Conservation (phyloP, 2,797 vertebrate species). For the Sarcophilus harrisii region DNA sequence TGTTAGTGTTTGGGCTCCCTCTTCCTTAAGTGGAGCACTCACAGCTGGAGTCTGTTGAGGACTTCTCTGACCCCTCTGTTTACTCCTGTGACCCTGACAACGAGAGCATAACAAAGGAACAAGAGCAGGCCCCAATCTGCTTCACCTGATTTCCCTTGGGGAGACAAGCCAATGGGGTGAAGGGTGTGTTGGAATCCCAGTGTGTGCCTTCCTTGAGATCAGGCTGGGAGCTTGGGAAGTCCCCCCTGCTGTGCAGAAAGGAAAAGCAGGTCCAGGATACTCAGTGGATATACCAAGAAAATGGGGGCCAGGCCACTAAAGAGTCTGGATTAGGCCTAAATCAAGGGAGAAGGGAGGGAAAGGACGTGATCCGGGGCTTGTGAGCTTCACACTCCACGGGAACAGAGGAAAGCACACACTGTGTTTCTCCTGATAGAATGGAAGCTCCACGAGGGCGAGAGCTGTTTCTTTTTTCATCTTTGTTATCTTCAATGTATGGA, state of each 20-base stretch:
- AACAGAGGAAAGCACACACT: neutral
- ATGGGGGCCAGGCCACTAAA: neutral
- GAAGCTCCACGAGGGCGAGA: neutral
- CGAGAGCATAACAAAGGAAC: slow-evolving; percentile 57
- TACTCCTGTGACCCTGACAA: slow-evolving; percentile 63
- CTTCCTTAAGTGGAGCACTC: slow-evolving; percentile 26
- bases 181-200: neutral
- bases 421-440: neutral
- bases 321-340: slow-evolving; percentile 19
- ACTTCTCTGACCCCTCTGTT: slow-evolving; percentile 62
- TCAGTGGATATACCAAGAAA: neutral
- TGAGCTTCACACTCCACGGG: neutral
- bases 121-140: slow-evolving; percentile 20
- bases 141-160: slow-evolving; percentile 52
- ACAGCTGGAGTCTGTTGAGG: slow-evolving; percentile 35
- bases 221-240: slow-evolving; percentile 23
- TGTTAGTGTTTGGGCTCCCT: neutral
- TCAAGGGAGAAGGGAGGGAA: neutral
- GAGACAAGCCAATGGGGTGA: slow-evolving; percentile 31
- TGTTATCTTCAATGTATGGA: neutral
- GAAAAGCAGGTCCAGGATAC: neutral
- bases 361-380: neutral
- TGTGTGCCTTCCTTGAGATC: neutral
- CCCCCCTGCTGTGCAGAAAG: slow-evolving; percentile 7
- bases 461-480: neutral